phyloP scores from a whole-genome alignment of 2,888 invertebrate genomes.

The Gymnosoma rotundatum region DNA sequence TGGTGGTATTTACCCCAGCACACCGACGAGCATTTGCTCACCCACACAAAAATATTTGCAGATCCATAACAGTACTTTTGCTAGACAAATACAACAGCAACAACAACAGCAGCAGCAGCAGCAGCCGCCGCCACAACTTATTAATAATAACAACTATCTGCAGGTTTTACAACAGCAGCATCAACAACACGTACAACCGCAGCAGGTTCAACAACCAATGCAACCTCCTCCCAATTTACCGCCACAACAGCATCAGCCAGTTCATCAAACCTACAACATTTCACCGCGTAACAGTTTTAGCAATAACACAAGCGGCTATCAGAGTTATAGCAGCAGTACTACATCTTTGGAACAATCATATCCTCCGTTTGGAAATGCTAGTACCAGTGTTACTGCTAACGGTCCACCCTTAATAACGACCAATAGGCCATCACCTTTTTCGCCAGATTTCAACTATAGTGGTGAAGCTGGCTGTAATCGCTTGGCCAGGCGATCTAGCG shows the following conservation, averaged over 20 bases:
- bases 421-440: conserved; percentile 75
- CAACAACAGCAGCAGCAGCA: conserved; percentile 57
- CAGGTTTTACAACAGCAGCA: conserved; percentile 72
- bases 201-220: conserved; percentile 65
- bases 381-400: conserved; percentile 55
- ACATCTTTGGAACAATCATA: conserved; percentile 81
- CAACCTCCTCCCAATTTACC: conserved; percentile 67
- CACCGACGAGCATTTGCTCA: conserved; percentile 78
- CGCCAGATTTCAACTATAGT: conserved; percentile 80
- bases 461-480: conserved; percentile 77
- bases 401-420: conserved; percentile 25
- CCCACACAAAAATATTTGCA: conserved; percentile 79
- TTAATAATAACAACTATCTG: conserved; percentile 75
- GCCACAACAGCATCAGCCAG: conserved; percentile 63
- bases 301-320: conserved; percentile 82
- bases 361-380: conserved; percentile 77
- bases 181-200: conserved; percentile 52
- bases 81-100: conserved; percentile 73
- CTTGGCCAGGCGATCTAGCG: conserved; percentile 79
- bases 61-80: conserved; percentile 76
- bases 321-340: conserved; percentile 82
- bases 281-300: conserved; percentile 79
- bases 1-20: conserved; percentile 73
- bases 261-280: conserved; percentile 70
- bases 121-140: conserved; percentile 54